A percentile compares a stretch with the other conserved stretches of the same genome.
These are phyloP conservation scores for Mercenaria mercenaria DNA, from an alignment of 1,140 invertebrate genomes.

Conservation along the genomic window DNA sequence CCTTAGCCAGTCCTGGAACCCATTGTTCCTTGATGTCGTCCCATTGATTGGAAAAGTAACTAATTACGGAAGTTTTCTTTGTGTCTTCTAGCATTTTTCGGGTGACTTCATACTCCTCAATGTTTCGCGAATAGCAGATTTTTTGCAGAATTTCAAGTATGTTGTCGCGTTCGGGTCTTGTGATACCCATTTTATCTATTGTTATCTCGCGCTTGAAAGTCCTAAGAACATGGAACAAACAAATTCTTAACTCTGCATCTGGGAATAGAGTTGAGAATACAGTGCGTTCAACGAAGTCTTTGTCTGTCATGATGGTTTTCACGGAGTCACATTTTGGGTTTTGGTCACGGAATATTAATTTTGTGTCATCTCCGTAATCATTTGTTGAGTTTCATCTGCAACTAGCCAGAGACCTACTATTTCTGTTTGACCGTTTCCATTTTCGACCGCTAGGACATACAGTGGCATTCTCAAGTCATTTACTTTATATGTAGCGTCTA, in stretches of 20 bases:
- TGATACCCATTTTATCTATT: not conserved
- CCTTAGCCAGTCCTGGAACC: not conserved
- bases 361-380: not conserved
- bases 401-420: not conserved
- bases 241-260: not conserved
- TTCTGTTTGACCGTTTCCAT: not conserved
- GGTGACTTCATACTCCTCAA: not conserved
- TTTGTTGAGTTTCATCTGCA: not conserved
- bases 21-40: too few relatives aligned
- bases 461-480: not conserved
- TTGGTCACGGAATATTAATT: not conserved
- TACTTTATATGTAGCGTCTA: not conserved
- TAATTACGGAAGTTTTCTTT: not conserved
- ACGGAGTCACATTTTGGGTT: not conserved
- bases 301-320: not conserved
- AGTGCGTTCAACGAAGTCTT: not conserved
- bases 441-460: not conserved
- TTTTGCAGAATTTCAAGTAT: not conserved
- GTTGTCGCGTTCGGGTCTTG: not conserved
- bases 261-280: not conserved
- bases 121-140: not conserved
- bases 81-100: not conserved
- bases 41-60: not conserved
- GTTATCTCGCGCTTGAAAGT: not conserved
- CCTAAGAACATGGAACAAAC: not conserved